phyloP scores from a whole-genome alignment of 2,113 vertebrate genomes.

The Delphinapterus leucas region DNA sequence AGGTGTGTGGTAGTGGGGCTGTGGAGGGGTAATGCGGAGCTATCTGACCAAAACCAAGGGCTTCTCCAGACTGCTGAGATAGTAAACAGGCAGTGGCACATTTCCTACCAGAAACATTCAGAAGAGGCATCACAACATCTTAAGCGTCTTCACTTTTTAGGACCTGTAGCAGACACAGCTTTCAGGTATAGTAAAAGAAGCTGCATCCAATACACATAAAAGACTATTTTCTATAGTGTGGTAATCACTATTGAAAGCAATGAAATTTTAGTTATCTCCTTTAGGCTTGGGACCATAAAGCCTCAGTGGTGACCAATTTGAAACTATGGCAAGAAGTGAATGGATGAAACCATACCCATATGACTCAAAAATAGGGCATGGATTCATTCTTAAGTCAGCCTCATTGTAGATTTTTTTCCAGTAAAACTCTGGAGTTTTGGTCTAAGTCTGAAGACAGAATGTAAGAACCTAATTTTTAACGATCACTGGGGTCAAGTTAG shows the following conservation, averaged over 20 bases:
- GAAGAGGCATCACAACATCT: not conserved
- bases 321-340: not conserved
- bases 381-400: constrained; percentile 8
- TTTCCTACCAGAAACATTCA: constrained; percentile 13
- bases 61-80: not conserved
- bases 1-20: not conserved
- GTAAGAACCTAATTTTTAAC: constrained; percentile 7
- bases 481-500: not conserved
- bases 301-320: not conserved
- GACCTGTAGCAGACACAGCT: not conserved
- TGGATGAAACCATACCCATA: not conserved
- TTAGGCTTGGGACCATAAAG: not conserved
- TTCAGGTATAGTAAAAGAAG: not conserved
- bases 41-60: not conserved
- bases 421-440: not conserved
- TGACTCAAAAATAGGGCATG: not conserved
- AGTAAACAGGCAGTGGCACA: not conserved
- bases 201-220: not conserved
- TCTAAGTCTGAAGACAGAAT: constrained; percentile 29
- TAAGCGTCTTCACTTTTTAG: not conserved
- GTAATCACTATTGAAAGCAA: not conserved
- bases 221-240: not conserved
- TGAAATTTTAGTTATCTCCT: not conserved
- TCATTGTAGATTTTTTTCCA: not conserved
- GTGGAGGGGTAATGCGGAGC: not conserved